Conservation (phyloP, 1,140 invertebrate species). For the Meloidogyne hapla region DNA sequence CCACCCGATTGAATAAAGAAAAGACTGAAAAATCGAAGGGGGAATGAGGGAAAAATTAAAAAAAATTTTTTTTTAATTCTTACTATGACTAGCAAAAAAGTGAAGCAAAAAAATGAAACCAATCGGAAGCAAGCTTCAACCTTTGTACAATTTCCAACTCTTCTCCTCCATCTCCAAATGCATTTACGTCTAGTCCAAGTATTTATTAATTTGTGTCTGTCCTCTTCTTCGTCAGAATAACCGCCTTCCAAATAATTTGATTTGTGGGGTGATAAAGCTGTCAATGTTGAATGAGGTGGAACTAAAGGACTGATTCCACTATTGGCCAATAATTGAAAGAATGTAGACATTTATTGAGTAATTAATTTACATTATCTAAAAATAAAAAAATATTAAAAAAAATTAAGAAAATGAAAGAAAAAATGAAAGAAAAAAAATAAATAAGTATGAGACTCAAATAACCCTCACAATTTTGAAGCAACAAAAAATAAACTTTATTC, state of each 20-base stretch:
- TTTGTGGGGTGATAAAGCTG: not conserved
- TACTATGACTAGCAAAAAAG: slow-evolving; percentile 12
- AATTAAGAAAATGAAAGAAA: no score
- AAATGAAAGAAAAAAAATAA: not conserved
- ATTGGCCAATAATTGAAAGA: not conserved
- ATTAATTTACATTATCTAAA: not conserved
- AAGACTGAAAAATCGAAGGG: not conserved
- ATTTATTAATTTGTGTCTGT: not conserved
- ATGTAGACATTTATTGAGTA: not conserved
- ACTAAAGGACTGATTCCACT: not conserved
- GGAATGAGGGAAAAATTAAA: not conserved
- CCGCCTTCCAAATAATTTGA: not conserved
- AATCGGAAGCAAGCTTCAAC: not conserved
- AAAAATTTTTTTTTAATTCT: not conserved
- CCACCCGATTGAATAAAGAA: slow-evolving; percentile 5
- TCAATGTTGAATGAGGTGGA: not conserved
- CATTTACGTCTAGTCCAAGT: not conserved
- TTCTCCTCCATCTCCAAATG: slow-evolving; percentile 2
- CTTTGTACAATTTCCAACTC: slow-evolving; percentile 4
- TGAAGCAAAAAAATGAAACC: not conserved
- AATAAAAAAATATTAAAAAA: not conserved
- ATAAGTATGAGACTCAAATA: no score
- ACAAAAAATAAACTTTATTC: not conserved
- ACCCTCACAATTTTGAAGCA: not conserved
- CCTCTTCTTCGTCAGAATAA: not conserved